Conservation (phyloP, 2,797 vertebrate genomes). For the Limnodromus scolopaceus region DNA sequence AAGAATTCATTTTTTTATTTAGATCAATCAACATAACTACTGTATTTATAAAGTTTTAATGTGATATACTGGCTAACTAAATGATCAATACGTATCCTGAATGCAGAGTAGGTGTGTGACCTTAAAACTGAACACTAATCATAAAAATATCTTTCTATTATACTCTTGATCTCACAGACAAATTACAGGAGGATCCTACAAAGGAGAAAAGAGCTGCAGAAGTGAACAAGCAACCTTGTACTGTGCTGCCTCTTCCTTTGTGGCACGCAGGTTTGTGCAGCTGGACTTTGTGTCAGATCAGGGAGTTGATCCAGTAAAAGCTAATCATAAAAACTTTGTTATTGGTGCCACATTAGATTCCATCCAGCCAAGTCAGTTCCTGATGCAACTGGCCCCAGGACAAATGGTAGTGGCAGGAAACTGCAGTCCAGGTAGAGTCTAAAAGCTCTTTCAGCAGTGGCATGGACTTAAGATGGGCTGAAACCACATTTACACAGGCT, state of each 20-base stretch:
- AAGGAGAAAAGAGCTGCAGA: background rate
- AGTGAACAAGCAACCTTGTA: background rate
- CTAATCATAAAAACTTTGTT: background rate
- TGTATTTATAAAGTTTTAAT: background rate
- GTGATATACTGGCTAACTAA: background rate
- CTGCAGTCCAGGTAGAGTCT: background rate
- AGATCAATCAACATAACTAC: background rate
- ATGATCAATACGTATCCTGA: background rate
- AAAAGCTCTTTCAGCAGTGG: background rate
- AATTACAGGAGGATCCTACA: background rate
- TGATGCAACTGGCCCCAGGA: background rate
- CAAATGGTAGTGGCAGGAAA: background rate
- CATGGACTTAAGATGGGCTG: background rate
- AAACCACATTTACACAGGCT: background rate
- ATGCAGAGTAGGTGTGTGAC: background rate
- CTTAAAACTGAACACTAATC: background rate
- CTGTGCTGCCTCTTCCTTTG: background rate
- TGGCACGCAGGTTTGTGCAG: background rate
- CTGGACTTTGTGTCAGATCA: background rate
- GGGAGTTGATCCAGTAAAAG: background rate
- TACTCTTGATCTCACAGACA: accelerated
- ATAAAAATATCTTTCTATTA: background rate
- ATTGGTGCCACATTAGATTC: background rate
- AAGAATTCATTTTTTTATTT: background rate
- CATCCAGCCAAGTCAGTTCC: background rate